Conservation (phyloP, 2,113 vertebrate species). For the Callaeas wilsoni region DNA sequence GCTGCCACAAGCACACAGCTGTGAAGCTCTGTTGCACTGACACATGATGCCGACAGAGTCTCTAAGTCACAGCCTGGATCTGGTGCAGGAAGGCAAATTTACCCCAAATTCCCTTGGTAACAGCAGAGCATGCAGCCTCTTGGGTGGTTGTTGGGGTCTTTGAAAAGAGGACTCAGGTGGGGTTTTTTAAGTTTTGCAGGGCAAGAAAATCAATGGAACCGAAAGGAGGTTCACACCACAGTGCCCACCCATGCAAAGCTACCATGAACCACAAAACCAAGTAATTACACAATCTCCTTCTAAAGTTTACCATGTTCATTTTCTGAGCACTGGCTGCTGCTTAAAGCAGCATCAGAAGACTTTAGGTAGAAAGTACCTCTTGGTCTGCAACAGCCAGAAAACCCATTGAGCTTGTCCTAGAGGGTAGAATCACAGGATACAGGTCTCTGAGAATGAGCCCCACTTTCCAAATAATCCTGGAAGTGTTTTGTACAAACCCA, state of each 20-base stretch:
- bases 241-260: slow-evolving; percentile 20
- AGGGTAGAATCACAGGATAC: not conserved
- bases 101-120: not conserved
- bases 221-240: slow-evolving; percentile 16
- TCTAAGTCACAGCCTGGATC: not conserved
- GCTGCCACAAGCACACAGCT: too few relatives aligned
- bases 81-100: not conserved
- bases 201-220: not conserved
- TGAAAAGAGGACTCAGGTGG: not conserved
- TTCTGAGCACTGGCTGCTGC: not conserved
- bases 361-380: not conserved
- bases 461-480: not conserved
- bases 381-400: not conserved
- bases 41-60: not conserved
- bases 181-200: not conserved
- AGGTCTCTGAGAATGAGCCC: not conserved
- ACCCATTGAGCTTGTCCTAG: not conserved
- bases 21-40: not conserved
- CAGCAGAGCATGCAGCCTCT: not conserved
- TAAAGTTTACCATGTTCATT: not conserved
- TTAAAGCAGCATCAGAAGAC: not conserved
- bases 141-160: not conserved
- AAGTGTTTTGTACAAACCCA: not conserved
- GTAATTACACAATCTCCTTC: not conserved
- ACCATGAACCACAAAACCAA: not conserved